phyloP scores from a whole-genome alignment of 2,797 vertebrate genomes.

The Acanthis flammea region DNA sequence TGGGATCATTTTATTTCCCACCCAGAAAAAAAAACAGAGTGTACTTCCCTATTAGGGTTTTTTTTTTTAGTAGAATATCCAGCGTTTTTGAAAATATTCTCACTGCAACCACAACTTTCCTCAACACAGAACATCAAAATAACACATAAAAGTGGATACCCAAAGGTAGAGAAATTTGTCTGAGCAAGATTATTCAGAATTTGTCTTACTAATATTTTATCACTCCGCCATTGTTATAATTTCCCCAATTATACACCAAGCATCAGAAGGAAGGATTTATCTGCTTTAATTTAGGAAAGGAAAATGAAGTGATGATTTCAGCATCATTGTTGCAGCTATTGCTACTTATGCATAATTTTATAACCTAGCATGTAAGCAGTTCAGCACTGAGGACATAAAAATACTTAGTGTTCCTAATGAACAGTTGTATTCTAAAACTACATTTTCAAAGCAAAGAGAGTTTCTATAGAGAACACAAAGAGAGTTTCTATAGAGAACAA shows the following conservation, averaged over 20 bases:
- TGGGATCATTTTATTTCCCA: background rate
- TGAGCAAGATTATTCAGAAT: background rate
- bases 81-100: background rate
- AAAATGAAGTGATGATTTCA: background rate
- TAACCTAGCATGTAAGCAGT: background rate
- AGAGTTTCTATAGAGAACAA: background rate
- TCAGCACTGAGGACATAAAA: background rate
- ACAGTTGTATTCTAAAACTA: background rate
- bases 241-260: background rate
- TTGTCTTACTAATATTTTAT: background rate
- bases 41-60: background rate
- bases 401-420: background rate
- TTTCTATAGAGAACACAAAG: background rate
- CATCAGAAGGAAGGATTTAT: background rate
- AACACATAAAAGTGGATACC: background rate
- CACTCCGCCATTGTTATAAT: background rate
- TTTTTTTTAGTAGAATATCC: background rate
- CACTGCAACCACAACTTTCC: background rate
- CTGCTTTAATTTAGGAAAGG: background rate
- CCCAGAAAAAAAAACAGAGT: fast-evolving
- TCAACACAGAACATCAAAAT: background rate
- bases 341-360: background rate
- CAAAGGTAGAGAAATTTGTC: background rate
- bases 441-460: background rate
- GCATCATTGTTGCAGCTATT: background rate